Evolutionary conservation across 2,113 vertebrate genomes (phyloP).

Genomic region (Serilophus lunatus): DNA sequence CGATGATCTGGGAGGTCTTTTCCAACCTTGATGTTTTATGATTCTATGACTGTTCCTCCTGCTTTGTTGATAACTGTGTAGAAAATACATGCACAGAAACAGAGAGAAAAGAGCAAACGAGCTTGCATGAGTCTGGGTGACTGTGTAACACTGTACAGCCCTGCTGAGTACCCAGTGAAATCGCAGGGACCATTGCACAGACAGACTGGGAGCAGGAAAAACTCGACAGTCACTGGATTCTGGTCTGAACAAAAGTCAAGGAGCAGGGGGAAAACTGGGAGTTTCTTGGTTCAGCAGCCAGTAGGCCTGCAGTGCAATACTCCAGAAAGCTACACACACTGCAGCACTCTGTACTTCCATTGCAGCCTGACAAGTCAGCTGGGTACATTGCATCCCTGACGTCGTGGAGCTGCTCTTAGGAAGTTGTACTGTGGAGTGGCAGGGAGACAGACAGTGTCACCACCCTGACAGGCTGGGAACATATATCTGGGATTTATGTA

Average conservation of each 20-base stretch:
- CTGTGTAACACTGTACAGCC: fast-evolving
- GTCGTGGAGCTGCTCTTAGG: not conserved
- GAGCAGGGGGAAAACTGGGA: not conserved
- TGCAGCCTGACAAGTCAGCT: not conserved
- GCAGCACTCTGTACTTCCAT: fast-evolving
- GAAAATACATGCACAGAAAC: not conserved
- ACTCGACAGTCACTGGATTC: not conserved
- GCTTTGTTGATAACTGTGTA: not conserved
- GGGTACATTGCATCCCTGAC: fast-evolving
- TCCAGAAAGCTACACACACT: not conserved
- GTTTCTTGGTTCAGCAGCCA: not conserved
- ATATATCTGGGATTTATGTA: not conserved
- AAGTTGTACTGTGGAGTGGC: not conserved
- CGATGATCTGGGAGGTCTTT: not conserved
- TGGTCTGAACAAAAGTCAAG: not conserved
- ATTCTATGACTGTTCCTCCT: not conserved
- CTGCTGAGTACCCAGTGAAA: not conserved
- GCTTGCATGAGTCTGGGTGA: not conserved
- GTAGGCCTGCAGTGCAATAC: not conserved
- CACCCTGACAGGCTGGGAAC: not conserved
- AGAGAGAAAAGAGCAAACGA: not conserved
- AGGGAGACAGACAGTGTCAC: not conserved
- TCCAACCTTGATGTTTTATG: not conserved
- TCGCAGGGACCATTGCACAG: not conserved
- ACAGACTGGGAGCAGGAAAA: not conserved